A percentile compares a stretch with the other conserved stretches of the same genome.
phyloP scores from a whole-genome alignment of 2,888 invertebrate species.

The Phyllotreta cruciferae region DNA sequence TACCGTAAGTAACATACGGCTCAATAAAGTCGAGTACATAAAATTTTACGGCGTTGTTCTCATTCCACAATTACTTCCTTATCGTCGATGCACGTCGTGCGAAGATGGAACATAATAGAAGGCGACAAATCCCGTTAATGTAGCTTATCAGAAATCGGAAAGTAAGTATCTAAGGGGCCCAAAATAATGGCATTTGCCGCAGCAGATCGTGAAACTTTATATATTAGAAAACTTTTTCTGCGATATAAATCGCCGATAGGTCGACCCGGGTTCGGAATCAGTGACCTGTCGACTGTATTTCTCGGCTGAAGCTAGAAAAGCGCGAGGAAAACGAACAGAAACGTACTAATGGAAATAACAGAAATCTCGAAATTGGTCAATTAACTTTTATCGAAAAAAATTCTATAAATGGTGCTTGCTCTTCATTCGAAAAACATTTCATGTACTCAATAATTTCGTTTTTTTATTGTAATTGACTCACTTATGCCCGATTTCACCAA shows the following conservation, averaged over 20 bases:
- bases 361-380: no score
- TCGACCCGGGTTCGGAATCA: conserved; percentile 10
- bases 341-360: background rate
- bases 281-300: conserved; percentile 9
- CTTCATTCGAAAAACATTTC: no score
- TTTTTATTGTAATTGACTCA: no score
- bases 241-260: conserved; percentile 3
- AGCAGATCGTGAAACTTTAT: conserved; percentile 14
- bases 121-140: conserved; percentile 8
- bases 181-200: conserved; percentile 7
- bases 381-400: no score
- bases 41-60: no score
- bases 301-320: background rate
- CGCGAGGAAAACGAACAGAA: background rate
- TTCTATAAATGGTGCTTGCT: no score
- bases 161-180: conserved; percentile 11
- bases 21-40: no score
- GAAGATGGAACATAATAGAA: conserved; percentile 3
- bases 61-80: no score
- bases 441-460: no score
- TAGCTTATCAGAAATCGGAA: conserved; percentile 6
- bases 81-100: background rate
- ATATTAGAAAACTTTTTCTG: conserved; percentile 4
- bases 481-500: no score
- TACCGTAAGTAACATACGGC: no score